A percentile compares a stretch with the other conserved stretches of the same genome.
These are phyloP conservation scores for Euleptes europaea DNA, from an alignment of 2,113 vertebrate genomes.

Conservation along the genomic window DNA sequence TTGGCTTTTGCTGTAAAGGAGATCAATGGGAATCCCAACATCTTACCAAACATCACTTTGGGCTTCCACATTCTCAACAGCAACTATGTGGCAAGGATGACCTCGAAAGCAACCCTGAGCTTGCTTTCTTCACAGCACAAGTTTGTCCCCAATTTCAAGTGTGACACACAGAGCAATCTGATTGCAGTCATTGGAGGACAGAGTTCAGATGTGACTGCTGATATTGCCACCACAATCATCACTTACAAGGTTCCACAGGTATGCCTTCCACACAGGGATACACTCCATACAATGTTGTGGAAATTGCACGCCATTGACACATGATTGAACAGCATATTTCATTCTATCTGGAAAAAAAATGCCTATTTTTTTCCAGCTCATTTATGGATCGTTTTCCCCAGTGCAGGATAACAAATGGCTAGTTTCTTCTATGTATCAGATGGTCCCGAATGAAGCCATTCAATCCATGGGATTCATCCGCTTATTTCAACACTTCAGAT, in stretches of 20 bases:
- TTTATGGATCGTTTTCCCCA: too few relatives aligned
- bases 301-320: too few relatives aligned
- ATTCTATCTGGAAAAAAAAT: too few relatives aligned
- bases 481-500: background rate
- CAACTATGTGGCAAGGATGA: background rate
- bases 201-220: fast-evolving
- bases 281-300: too few relatives aligned
- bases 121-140: background rate
- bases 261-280: background rate
- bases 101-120: background rate
- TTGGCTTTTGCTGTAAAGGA: background rate
- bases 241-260: background rate
- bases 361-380: too few relatives aligned
- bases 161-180: background rate
- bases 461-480: background rate
- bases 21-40: background rate
- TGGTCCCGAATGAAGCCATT: background rate
- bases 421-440: background rate
- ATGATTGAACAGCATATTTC: too few relatives aligned
- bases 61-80: background rate
- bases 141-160: background rate
- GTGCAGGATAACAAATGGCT: too few relatives aligned
- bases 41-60: background rate
- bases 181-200: background rate
- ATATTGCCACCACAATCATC: background rate